Conservation (phyloP, 2,113 vertebrate genomes). For the Pedionomus torquatus region DNA sequence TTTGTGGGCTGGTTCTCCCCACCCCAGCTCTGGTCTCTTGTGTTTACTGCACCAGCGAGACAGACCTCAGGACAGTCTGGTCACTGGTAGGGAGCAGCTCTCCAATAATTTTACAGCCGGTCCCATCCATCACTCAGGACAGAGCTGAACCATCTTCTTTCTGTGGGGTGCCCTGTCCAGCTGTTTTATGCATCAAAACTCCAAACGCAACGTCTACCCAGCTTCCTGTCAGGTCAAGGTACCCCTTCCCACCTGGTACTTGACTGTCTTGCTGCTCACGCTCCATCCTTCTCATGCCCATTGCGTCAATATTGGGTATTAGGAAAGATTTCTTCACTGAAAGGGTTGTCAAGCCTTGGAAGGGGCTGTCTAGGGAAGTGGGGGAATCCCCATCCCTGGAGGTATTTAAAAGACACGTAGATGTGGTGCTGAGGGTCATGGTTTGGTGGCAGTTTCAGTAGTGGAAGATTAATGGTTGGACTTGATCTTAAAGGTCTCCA, state of each 20-base stretch:
- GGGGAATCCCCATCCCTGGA: no score
- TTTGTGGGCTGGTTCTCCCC: not conserved
- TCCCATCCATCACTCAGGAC: not conserved
- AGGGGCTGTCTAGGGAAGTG: no score
- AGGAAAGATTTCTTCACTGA: no score
- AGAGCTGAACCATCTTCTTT: not conserved
- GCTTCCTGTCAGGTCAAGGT: not conserved
- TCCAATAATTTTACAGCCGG: not conserved
- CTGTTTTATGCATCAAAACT: not conserved
- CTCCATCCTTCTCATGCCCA: not conserved
- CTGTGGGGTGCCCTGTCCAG: not conserved
- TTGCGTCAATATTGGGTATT: not conserved
- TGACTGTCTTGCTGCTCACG: not conserved
- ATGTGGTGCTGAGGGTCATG: no score
- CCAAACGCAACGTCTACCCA: not conserved
- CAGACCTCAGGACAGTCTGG: not conserved
- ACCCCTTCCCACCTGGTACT: not conserved
- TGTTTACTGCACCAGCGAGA: not conserved
- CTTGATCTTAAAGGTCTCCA: no score
- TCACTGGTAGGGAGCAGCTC: not conserved
- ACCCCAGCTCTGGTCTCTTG: not conserved
- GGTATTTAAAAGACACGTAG: no score
- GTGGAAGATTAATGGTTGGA: no score
- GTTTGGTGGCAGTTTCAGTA: no score
- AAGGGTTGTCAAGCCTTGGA: no score